Evolutionary conservation across 2,888 invertebrate species (phyloP).

Genomic region (Lacanobia wlatinum): DNA sequence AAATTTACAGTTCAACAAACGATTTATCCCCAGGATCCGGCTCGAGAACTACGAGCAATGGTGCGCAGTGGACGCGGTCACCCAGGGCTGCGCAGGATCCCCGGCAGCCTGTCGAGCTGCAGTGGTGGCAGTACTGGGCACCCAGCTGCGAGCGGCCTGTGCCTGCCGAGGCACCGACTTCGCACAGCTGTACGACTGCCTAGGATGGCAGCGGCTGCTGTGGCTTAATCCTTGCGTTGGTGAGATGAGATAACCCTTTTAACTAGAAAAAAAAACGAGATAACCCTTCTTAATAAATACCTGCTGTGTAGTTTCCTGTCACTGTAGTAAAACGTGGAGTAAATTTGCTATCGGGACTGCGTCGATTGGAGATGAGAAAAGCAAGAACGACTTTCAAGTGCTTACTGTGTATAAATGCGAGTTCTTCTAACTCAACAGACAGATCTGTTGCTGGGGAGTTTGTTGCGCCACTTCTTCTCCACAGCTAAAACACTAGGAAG

Average conservation of each 20-base stretch:
- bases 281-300: not conserved
- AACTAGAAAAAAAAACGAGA: not conserved
- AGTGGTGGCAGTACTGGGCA: constrained; percentile 96
- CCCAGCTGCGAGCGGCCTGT: constrained; percentile 96
- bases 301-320: no score
- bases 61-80: constrained; percentile 97
- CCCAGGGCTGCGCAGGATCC: constrained; percentile 96
- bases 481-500: no score
- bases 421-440: no score
- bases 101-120: constrained; percentile 96
- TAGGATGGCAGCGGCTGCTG: constrained; percentile 96
- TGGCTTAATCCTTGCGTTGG: constrained; percentile 98
- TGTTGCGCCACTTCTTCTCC: no score
- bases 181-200: constrained; percentile 96
- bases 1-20: no score
- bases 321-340: no score
- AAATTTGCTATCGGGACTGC: no score
- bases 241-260: constrained; percentile 85
- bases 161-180: constrained; percentile 97
- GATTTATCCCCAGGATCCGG: constrained; percentile 92
- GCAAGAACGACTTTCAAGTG: no score
- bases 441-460: no score
- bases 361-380: no score
- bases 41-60: constrained; percentile 97
- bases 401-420: no score